A percentile compares a stretch with the other conserved stretches of the same genome.
Evolutionary conservation across 2,888 invertebrate genomes (phyloP).

Genomic region (Tortrix viridana): DNA sequence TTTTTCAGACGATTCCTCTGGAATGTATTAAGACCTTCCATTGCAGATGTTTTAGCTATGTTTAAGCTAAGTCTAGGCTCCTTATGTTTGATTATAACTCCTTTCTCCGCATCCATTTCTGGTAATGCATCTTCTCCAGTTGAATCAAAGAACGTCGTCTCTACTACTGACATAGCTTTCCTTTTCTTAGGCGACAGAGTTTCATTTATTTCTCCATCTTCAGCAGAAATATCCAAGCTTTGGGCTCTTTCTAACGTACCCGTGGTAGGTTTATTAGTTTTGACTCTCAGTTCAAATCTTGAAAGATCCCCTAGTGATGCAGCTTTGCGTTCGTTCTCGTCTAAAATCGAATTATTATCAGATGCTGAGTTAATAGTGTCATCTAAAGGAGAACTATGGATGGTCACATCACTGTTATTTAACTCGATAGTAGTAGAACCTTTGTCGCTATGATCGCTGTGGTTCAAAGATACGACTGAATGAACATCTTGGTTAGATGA

Average conservation of each 20-base stretch:
- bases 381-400: slow-evolving; percentile 87
- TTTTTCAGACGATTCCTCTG: slow-evolving; percentile 88
- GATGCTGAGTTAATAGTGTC: slow-evolving; percentile 71
- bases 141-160: slow-evolving; percentile 74
- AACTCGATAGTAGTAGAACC: slow-evolving; percentile 88
- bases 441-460: slow-evolving; percentile 79
- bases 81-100: slow-evolving; percentile 73
- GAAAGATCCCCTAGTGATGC: slow-evolving; percentile 92
- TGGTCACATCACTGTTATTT: slow-evolving; percentile 89
- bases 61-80: slow-evolving; percentile 84
- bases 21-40: slow-evolving; percentile 88
- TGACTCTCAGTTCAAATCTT: slow-evolving; percentile 82
- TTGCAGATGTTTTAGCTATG: slow-evolving; percentile 78
- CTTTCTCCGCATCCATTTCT: slow-evolving; percentile 75
- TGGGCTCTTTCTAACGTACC: slow-evolving; percentile 90
- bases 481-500: slow-evolving; percentile 77
- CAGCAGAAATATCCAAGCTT: slow-evolving; percentile 89
- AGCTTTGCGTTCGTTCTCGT: slow-evolving; percentile 88
- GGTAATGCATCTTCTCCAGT: slow-evolving; percentile 70
- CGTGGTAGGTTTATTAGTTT: slow-evolving; percentile 73
- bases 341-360: slow-evolving; percentile 77
- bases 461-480: slow-evolving; percentile 74
- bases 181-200: slow-evolving; percentile 85
- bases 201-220: slow-evolving; percentile 76
- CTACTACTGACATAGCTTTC: slow-evolving; percentile 85